A percentile compares a stretch with the other conserved stretches of the same genome.
phyloP scores from a whole-genome alignment of 2,113 vertebrate species.

The Thryonomys swinderianus region DNA sequence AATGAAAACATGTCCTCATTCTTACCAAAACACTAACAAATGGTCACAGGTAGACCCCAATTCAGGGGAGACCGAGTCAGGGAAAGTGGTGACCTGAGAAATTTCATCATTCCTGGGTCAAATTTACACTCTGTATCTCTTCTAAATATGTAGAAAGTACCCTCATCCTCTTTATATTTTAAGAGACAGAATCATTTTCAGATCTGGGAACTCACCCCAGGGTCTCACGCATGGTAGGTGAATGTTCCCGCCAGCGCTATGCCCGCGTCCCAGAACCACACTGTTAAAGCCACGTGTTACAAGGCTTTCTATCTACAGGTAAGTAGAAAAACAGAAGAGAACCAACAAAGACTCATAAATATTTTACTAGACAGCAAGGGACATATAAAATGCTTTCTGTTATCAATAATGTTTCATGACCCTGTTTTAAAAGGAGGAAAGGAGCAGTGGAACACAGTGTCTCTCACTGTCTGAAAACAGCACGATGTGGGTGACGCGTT shows the following conservation, averaged over 20 bases:
- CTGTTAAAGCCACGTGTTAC: neutral
- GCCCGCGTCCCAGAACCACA: too few species aligned
- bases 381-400: neutral
- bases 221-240: neutral
- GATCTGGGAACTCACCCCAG: neutral
- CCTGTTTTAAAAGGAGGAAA: neutral
- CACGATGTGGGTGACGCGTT: neutral
- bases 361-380: neutral
- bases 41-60: conserved; percentile 75
- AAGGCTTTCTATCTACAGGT: neutral
- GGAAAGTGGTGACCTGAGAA: conserved; percentile 67
- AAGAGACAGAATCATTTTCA: neutral
- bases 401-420: neutral
- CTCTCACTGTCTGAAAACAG: neutral
- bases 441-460: neutral
- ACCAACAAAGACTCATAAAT: neutral
- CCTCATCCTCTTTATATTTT: neutral
- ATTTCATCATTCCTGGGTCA: conserved; percentile 71
- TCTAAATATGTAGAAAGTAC: conserved; percentile 56
- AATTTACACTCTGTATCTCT: conserved; percentile 59
- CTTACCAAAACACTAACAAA: conserved; percentile 64
- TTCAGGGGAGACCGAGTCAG: conserved; percentile 68
- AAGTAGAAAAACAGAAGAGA: neutral
- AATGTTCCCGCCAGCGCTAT: neutral
- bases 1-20: conserved; percentile 62